These are phyloP conservation scores for Oreonectes daqikongensis DNA, from an alignment of 2,797 vertebrate genomes.

Conservation along the genomic window DNA sequence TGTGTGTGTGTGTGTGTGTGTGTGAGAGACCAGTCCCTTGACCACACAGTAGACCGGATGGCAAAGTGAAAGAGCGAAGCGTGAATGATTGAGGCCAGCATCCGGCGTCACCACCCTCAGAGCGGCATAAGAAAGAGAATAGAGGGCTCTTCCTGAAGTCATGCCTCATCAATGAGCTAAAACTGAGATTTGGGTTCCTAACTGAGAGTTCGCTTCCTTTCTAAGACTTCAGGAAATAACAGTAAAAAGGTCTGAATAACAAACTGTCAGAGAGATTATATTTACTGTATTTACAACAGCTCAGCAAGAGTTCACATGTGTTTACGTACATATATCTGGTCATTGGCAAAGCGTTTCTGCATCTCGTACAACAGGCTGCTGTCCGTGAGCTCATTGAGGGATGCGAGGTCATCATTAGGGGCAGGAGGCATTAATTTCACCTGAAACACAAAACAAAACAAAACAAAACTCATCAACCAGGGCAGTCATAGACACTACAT, in stretches of 20 bases:
- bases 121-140: conserved; percentile 18
- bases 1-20: no score
- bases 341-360: conserved; percentile 93
- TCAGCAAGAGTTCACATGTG: conserved; percentile 7
- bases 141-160: conserved; percentile 14
- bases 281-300: conserved; percentile 4
- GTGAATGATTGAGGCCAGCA: conserved; percentile 27
- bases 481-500: not conserved
- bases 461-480: not conserved
- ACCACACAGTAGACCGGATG: conserved; percentile 41
- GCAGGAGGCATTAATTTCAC: conserved; percentile 93
- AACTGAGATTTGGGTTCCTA: not conserved
- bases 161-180: conserved; percentile 11
- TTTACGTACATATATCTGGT: conserved; percentile 92
- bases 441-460: conserved; percentile 66
- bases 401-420: conserved; percentile 93
- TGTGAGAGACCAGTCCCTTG: conserved; percentile 1
- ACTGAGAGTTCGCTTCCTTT: conserved; percentile 14
- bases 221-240: conserved; percentile 17
- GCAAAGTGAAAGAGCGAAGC: conserved; percentile 48
- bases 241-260: conserved; percentile 34
- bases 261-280: conserved; percentile 6
- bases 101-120: conserved; percentile 29
- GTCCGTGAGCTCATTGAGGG: conserved; percentile 91
- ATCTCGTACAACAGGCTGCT: conserved; percentile 96